Base-by-base conservation (phyloP, 2,113 vertebrate species). In the Myotis davidii region DNA sequence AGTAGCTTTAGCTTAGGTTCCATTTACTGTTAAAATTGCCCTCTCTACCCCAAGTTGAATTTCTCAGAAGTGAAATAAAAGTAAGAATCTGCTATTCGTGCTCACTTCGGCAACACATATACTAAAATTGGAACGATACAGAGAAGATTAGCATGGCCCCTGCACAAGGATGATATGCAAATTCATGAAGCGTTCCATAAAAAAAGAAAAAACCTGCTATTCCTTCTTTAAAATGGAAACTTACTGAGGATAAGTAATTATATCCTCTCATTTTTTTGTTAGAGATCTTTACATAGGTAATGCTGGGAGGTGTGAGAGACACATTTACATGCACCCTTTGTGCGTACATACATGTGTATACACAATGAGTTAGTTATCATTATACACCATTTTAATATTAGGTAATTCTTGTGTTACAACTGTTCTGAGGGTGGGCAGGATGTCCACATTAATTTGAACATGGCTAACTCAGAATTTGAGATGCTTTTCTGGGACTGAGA, bases 21-120 rank as follows among this genome's bases (percentile, higher is more conserved):
- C 25, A 9, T 0, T 9, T 72, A 11, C 27, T 3, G 2, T 39
- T 42, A n/a, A 61, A 56, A 56, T 48, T 72, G 21, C 39, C 39
- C 9, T 48, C 37, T 45, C n/a, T 69, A 11, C 3, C 18, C 50
- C 11, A 56, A 54, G 59, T 16, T 81, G 23, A 29, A 11, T 81
- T 94, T 92, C 89, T 91, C 29, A 82, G 37, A 85, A 67, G 23
- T 73, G 50, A 39, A 67, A 77, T 88, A 64, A 95, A 92, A 90
- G 73, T 18, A 64, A 81, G 25, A 76, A 95, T 32, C n/a, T 85
- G 32, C 27, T 64, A 74, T 90, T 59, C 5, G 56, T 61, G 59
- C 25, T 25, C 23, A 11, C 59, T 12, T 27, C 3, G 25, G 59
- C 59, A 61, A 25, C 59, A 61, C 59, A 27, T 12, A 5, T 4